A percentile compares a stretch with the other conserved stretches of the same genome.
Evolutionary conservation across 2,113 vertebrate genomes (phyloP).

Genomic region (Stigmatopora nigra): DNA sequence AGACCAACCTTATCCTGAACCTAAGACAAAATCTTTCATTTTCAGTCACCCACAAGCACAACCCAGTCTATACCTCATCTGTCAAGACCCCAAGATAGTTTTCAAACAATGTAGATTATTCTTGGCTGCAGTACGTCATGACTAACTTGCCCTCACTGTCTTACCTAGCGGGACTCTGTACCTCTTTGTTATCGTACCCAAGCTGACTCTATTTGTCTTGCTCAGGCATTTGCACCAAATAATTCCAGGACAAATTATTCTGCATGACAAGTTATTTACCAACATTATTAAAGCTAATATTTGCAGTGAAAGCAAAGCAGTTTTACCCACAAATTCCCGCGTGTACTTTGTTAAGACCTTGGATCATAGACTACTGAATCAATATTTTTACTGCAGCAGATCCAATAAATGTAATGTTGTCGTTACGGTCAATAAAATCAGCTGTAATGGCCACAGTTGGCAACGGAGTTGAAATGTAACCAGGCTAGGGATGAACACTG

Average conservation of each 20-base stretch:
- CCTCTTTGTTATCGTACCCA: slow-evolving; percentile 32
- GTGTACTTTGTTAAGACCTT: slow-evolving; percentile 46
- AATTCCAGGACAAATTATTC: slow-evolving; percentile 18
- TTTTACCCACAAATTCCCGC: slow-evolving; percentile 50
- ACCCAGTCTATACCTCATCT: slow-evolving; percentile 31
- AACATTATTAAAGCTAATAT: slow-evolving; percentile 62
- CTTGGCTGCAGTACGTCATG: slow-evolving; percentile 27
- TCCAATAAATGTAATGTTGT: slow-evolving; percentile 46
- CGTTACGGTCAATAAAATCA: slow-evolving; percentile 47
- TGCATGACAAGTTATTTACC: slow-evolving; percentile 34
- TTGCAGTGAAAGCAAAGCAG: slow-evolving; percentile 51
- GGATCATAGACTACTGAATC: slow-evolving; percentile 43
- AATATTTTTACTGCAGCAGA: slow-evolving; percentile 62
- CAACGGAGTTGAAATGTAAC: slow-evolving; percentile 12
- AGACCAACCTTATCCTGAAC: slow-evolving; percentile 57
- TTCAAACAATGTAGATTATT: slow-evolving; percentile 59
- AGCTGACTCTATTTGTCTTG: slow-evolving; percentile 34
- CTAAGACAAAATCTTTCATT: slow-evolving; percentile 51
- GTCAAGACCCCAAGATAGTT: slow-evolving; percentile 43
- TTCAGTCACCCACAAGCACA: slow-evolving; percentile 48
- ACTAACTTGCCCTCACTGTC: slow-evolving; percentile 33
- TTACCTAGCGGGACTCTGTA: slow-evolving; percentile 28
- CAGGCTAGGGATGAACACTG: slow-evolving; percentile 18
- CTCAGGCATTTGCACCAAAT: slow-evolving; percentile 31
- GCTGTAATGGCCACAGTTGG: slow-evolving; percentile 28